Conservation (phyloP, 2,888 invertebrate genomes). For the Drosophila meridionalis region DNA sequence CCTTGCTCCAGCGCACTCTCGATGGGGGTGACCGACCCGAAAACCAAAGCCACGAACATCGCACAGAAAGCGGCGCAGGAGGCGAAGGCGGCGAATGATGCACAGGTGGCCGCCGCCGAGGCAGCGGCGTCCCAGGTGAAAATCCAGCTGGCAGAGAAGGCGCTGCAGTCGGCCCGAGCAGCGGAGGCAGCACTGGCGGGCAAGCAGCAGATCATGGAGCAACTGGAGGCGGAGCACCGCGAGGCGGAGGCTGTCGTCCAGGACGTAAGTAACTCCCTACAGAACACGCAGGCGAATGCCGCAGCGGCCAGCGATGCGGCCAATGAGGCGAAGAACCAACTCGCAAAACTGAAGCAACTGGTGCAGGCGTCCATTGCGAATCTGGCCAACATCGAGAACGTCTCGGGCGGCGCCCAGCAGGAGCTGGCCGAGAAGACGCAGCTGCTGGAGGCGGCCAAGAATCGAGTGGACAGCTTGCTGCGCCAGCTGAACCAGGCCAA, state of each 20-base stretch:
- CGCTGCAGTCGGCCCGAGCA: constrained; percentile 89
- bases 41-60: constrained; percentile 87
- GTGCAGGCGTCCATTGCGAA: constrained; percentile 86
- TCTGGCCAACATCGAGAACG: constrained; percentile 88
- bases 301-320: constrained; percentile 88
- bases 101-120: constrained; percentile 90
- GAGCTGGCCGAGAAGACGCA: constrained; percentile 89
- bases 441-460: constrained; percentile 88
- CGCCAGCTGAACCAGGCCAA: constrained; percentile 88
- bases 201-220: constrained; percentile 89
- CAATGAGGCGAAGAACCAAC: constrained; percentile 87
- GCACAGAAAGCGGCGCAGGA: constrained; percentile 91
- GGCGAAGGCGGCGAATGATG: constrained; percentile 90
- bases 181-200: constrained; percentile 90
- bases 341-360: constrained; percentile 85
- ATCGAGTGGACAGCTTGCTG: constrained; percentile 88
- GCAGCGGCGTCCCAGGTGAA: constrained; percentile 90
- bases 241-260: constrained; percentile 88
- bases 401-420: constrained; percentile 87
- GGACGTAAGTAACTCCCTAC: constrained; percentile 88
- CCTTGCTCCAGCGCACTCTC: not conserved
- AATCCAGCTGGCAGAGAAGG: constrained; percentile 90
- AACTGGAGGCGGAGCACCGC: constrained; percentile 88
- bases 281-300: constrained; percentile 88
- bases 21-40: constrained; percentile 49